Evolutionary conservation across 2,797 vertebrate genomes (phyloP).

Genomic region (Anas bernieri): DNA sequence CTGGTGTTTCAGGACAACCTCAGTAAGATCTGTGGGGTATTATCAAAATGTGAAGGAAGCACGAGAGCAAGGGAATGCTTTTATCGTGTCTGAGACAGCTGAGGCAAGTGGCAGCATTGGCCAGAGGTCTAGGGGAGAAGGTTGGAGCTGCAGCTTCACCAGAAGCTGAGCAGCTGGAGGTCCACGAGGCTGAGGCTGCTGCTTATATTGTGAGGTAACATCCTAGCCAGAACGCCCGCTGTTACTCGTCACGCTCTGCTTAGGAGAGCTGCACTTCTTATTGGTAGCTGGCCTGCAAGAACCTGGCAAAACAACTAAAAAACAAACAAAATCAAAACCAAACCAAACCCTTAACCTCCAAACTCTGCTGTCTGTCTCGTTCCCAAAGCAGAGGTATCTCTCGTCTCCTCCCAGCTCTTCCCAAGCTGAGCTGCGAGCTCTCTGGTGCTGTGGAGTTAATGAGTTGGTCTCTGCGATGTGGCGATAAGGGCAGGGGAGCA

Average conservation of each 20-base stretch:
- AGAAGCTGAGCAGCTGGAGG: not conserved
- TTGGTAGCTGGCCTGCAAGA: not conserved
- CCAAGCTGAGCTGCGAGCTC: not conserved
- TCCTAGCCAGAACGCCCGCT: not conserved
- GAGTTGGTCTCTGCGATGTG: not conserved
- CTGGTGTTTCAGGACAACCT: not conserved
- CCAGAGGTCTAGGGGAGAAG: not conserved
- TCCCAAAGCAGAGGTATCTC: not conserved
- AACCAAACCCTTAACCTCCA: no score
- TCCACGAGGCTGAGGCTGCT: not conserved
- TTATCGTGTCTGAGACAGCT: not conserved
- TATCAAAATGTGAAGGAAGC: not conserved
- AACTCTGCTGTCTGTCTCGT: not conserved
- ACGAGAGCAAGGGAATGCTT: not conserved
- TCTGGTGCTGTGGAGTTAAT: not conserved
- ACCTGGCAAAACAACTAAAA: not conserved
- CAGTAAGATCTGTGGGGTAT: not conserved
- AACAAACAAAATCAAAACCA: not conserved
- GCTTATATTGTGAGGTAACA: not conserved
- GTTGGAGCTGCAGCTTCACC: not conserved
- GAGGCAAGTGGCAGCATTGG: not conserved
- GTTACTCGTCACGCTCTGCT: not conserved
- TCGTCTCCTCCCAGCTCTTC: not conserved
- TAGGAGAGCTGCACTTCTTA: not conserved
- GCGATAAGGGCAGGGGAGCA: not conserved